Conservation (phyloP, 2,888 invertebrate genomes). For the Cremastinae sp. region DNA sequence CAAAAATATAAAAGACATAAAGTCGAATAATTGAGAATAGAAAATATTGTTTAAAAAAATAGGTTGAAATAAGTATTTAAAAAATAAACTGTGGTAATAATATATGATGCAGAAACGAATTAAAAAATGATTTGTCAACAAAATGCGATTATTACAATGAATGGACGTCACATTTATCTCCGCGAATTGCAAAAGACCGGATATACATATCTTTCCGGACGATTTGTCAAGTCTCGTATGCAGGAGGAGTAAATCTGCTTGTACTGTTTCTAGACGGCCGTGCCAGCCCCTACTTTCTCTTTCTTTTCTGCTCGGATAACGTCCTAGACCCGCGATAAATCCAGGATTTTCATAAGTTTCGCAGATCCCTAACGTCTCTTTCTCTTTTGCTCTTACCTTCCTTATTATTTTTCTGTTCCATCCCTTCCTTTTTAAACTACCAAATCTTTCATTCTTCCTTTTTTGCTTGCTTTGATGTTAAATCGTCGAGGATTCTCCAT, state of each 20-base stretch:
- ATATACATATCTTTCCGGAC: conserved; percentile 73
- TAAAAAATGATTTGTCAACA: too few relatives aligned
- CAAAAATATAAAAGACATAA: too few relatives aligned
- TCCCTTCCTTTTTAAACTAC: conserved; percentile 2
- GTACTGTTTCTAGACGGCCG: conserved; percentile 58
- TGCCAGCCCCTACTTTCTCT: background rate
- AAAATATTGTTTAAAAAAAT: too few relatives aligned
- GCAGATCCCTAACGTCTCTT: conserved; percentile 17
- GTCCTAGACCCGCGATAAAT: conserved; percentile 69
- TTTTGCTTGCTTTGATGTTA: background rate
- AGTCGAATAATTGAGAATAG: too few relatives aligned
- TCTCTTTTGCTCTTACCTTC: conserved; percentile 16
- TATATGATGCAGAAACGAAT: too few relatives aligned
- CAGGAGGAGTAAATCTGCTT: conserved; percentile 58
- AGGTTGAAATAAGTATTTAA: too few relatives aligned
- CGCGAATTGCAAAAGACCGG: conserved; percentile 48
- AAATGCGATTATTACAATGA: too few relatives aligned
- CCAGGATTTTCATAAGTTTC: conserved; percentile 73
- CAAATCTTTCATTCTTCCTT: background rate
- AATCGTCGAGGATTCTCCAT: too few relatives aligned
- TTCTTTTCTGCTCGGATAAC: conserved; percentile 59
- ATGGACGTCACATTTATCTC: conserved; percentile 29
- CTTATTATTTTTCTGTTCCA: conserved; percentile 30
- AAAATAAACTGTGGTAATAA: too few relatives aligned
- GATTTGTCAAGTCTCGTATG: conserved; percentile 72